Percentiles rank a stretch among this genome's conserved stretches.
Conservation (phyloP, 2,113 vertebrate species). For the Procavia capensis region DNA sequence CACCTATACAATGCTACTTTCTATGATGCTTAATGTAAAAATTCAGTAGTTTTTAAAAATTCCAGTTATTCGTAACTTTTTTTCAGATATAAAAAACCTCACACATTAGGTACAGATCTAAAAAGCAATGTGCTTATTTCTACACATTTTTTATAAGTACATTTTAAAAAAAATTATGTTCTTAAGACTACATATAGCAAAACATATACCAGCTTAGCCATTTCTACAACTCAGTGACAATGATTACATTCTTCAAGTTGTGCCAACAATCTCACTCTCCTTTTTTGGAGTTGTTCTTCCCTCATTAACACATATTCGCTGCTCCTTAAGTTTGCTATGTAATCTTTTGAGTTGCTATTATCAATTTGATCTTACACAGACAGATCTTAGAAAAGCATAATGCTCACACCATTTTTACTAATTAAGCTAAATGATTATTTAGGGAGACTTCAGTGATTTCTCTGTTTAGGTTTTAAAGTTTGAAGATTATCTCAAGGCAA, state of each 20-base stretch:
- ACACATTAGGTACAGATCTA: background rate
- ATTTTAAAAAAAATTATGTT: background rate
- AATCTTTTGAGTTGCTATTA: background rate
- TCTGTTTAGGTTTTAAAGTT: background rate
- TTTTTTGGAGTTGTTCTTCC: background rate
- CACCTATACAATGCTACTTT: background rate
- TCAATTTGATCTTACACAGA: background rate
- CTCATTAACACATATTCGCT: background rate
- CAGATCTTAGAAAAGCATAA: background rate
- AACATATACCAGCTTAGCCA: background rate
- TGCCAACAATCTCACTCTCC: background rate
- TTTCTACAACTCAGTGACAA: background rate
- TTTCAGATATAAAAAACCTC: background rate
- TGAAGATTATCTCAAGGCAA: background rate
- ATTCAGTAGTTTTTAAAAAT: background rate
- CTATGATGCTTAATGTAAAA: background rate
- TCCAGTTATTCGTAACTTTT: background rate
- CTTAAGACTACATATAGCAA: background rate
- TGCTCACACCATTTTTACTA: background rate
- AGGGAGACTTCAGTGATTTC: background rate
- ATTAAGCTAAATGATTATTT: no score
- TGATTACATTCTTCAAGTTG: background rate
- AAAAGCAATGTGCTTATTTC: background rate
- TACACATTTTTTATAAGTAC: background rate
- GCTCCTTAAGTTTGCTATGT: background rate